phyloP scores from a whole-genome alignment of 2,888 invertebrate genomes.

The Eugnorisma glareosa region DNA sequence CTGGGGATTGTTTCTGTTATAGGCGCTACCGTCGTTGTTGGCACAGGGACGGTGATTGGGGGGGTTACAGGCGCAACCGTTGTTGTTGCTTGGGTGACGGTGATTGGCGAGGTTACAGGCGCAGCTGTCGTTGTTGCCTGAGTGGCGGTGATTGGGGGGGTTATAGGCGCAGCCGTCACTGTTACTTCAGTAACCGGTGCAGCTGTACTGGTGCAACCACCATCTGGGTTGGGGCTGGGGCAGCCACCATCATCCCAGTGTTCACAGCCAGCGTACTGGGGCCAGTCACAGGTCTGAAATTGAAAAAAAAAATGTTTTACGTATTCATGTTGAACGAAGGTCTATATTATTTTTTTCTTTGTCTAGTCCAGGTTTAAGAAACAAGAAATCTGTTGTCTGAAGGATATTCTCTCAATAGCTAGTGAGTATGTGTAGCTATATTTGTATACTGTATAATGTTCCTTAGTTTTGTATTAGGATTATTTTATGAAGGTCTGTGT shows the following conservation, averaged over 20 bases:
- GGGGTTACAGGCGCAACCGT: background rate
- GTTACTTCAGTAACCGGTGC: background rate
- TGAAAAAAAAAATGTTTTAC: background rate
- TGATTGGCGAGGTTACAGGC: background rate
- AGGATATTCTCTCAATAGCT: too few relatives aligned
- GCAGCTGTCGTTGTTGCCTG: background rate
- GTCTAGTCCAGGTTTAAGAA: too few relatives aligned
- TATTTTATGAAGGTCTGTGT: background rate
- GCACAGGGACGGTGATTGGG: background rate
- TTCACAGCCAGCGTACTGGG: constrained; percentile 63
- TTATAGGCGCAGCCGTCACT: background rate
- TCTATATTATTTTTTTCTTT: background rate
- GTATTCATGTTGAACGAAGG: background rate
- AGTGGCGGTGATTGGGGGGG: background rate
- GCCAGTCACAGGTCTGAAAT: constrained; percentile 68
- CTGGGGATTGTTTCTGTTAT: background rate
- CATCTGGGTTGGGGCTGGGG: background rate
- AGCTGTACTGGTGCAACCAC: constrained; percentile 20
- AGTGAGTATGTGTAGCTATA: too few relatives aligned
- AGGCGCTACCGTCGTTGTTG: constrained; percentile 5
- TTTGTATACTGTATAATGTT: too few relatives aligned
- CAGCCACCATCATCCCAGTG: background rate
- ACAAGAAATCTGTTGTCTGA: too few relatives aligned
- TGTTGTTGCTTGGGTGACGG: background rate
- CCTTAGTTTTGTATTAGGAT: too few relatives aligned